Conservation (phyloP, 2,888 invertebrate species). For the Drosophila histrio region DNA sequence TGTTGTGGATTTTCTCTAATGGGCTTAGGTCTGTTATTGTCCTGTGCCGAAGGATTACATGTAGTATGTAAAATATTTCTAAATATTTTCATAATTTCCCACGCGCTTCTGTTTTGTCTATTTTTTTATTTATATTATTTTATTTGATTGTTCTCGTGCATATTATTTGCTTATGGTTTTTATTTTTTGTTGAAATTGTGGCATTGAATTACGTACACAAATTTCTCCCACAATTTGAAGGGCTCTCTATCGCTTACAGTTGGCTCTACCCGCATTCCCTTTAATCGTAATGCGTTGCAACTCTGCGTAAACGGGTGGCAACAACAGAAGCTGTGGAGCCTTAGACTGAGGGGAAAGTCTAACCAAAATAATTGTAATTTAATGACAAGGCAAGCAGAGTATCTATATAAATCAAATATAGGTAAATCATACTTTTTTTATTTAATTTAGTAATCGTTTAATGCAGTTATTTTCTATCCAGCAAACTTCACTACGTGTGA, state of each 20-base stretch:
- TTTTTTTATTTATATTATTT: slow-evolving; percentile 14
- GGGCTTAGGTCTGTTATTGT: slow-evolving; percentile 47
- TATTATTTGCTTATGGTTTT: slow-evolving; percentile 52
- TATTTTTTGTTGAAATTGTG: slow-evolving; percentile 50
- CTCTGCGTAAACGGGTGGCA: slow-evolving; percentile 36
- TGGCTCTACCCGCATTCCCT: slow-evolving; percentile 49
- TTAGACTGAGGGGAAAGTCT: neutral
- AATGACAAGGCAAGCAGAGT: no score
- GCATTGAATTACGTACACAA: slow-evolving; percentile 68
- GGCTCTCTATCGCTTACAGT: slow-evolving; percentile 34
- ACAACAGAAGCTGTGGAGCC: slow-evolving; percentile 22
- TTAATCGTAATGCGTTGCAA: slow-evolving; percentile 39
- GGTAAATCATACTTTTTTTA: no score
- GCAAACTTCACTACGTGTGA: no score
- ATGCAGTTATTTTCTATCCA: no score
- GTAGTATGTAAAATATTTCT: slow-evolving; percentile 31
- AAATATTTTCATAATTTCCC: slow-evolving; percentile 62
- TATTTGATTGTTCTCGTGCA: slow-evolving; percentile 39
- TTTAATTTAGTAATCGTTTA: no score
- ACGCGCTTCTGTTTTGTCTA: slow-evolving; percentile 53
- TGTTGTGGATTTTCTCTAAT: slow-evolving; percentile 39
- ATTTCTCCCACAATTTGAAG: slow-evolving; percentile 62
- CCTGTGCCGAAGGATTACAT: slow-evolving; percentile 31
- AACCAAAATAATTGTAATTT: neutral
- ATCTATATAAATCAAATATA: no score